Conservation (phyloP, 2,797 vertebrate species). For the Onychomys torridus region DNA sequence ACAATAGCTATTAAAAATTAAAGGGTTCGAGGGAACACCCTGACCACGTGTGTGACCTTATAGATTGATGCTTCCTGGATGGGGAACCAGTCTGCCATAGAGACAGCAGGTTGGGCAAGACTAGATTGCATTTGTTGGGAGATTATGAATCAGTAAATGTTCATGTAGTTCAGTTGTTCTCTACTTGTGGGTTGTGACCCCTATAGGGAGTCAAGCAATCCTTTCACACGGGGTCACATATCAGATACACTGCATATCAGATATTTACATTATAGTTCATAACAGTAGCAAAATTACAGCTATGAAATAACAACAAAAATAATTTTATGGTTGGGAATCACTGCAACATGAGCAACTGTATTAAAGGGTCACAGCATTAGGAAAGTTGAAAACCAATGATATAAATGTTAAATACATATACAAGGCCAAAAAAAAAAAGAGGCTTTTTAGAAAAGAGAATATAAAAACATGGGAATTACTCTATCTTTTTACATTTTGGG, state of each 20-base stretch:
- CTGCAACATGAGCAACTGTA: background rate
- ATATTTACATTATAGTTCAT: background rate
- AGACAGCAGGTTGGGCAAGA: background rate
- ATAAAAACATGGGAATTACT: background rate
- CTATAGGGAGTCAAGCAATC: no score
- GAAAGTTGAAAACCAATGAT: background rate
- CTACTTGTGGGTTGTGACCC: background rate
- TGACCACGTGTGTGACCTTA: background rate
- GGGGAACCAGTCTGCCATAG: background rate
- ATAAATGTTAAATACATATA: background rate
- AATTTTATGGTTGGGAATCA: background rate
- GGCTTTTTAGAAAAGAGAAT: background rate
- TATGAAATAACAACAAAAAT: background rate
- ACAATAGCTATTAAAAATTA: background rate
- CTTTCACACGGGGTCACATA: background rate
- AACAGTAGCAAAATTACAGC: background rate
- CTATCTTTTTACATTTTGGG: background rate
- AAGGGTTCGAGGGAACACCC: background rate
- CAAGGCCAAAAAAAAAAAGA: slow-evolving; percentile 1
- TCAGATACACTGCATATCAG: background rate
- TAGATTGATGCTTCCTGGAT: background rate
- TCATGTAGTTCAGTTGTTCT: background rate
- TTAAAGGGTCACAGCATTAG: background rate
- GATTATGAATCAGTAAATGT: background rate
- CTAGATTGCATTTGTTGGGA: background rate